These are phyloP conservation scores for Phoenicopterus ruber DNA, from an alignment of 2,113 vertebrate genomes.

Conservation along the genomic window DNA sequence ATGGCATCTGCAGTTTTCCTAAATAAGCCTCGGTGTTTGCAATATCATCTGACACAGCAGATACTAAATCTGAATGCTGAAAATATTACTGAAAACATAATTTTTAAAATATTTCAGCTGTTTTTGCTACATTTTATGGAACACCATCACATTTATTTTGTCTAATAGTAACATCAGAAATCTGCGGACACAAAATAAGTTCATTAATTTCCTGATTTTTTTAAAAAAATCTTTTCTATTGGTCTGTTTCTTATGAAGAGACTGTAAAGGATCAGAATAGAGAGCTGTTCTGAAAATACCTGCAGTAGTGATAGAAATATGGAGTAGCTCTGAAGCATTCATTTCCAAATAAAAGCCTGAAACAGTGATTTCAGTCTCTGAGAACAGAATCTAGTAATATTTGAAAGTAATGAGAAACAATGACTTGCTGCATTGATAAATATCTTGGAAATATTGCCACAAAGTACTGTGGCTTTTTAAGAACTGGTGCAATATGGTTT, in stretches of 20 bases:
- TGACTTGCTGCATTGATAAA: background rate
- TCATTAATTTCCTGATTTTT: background rate
- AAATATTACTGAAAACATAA: background rate
- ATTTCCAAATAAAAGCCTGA: slow-evolving; percentile 8
- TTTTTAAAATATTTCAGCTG: background rate
- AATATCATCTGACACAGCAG: background rate
- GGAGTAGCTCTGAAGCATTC: background rate
- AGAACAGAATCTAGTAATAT: background rate
- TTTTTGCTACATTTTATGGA: background rate
- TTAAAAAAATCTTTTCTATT: background rate
- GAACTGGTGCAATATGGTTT: background rate
- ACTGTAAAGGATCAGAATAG: background rate
- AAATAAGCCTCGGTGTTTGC: background rate
- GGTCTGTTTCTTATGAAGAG: background rate
- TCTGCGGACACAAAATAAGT: background rate
- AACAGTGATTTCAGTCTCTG: background rate
- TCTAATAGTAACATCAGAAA: background rate
- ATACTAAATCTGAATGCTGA: background rate
- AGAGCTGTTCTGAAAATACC: background rate
- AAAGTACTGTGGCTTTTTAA: background rate
- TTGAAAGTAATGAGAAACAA: background rate
- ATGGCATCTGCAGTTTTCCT: background rate
- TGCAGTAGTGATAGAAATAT: background rate
- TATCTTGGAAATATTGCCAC: background rate
- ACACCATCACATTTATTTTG: background rate